phyloP scores from a whole-genome alignment of 2,888 invertebrate species.

The Eilema sororculum region DNA sequence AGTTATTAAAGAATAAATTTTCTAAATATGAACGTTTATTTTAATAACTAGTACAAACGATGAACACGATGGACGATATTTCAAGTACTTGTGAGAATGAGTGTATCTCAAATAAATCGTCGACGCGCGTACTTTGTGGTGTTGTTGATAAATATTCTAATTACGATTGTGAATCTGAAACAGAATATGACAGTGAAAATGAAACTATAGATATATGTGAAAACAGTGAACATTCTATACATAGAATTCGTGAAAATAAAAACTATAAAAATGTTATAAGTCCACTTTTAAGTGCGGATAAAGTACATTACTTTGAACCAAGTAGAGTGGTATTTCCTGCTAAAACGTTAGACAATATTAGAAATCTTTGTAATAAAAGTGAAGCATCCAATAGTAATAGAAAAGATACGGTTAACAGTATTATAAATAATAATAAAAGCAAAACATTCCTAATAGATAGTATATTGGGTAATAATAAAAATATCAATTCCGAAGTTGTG shows the following conservation, averaged over 20 bases:
- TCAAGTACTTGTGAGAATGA: slow-evolving; percentile 82
- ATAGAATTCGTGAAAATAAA: slow-evolving; percentile 51
- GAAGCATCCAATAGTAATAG: slow-evolving; percentile 55
- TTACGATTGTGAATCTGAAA: slow-evolving; percentile 72
- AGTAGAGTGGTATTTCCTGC: slow-evolving; percentile 61
- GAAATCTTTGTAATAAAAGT: slow-evolving; percentile 57
- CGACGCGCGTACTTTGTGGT: slow-evolving; percentile 50
- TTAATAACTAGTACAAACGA: slow-evolving; percentile 46
- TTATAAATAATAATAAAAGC: slow-evolving; percentile 64
- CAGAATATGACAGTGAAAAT: slow-evolving; percentile 80
- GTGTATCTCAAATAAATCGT: slow-evolving; percentile 48
- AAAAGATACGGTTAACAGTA: slow-evolving; percentile 59
- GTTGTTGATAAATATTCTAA: slow-evolving; percentile 58
- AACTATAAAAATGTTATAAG: slow-evolving; percentile 53
- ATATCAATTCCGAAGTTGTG: slow-evolving; percentile 52
- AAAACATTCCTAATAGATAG: slow-evolving; percentile 87
- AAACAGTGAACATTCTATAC: slow-evolving; percentile 68
- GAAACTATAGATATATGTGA: slow-evolving; percentile 84
- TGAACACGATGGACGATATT: slow-evolving; percentile 76
- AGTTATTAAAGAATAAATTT: slow-evolving; percentile 17
- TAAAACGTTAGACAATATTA: slow-evolving; percentile 60
- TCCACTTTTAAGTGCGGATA: slow-evolving; percentile 59
- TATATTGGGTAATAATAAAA: slow-evolving; percentile 82
- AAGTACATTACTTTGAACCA: slow-evolving; percentile 66
- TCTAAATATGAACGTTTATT: slow-evolving; percentile 35